phyloP scores from a whole-genome alignment of 2,888 invertebrate species.

The Argynnis bischoffii region DNA sequence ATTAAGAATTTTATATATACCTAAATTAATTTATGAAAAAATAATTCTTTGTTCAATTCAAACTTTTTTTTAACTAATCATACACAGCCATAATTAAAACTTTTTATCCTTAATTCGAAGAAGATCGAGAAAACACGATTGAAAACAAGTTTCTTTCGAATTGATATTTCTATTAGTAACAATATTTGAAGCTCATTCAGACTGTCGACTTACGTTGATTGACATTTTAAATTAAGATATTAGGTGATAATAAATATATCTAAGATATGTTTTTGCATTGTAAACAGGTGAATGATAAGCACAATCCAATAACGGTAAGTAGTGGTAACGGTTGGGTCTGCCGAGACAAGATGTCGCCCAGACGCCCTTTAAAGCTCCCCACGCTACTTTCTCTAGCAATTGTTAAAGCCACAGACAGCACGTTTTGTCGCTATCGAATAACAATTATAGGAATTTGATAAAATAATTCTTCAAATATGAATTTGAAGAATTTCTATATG shows the following conservation, averaged over 20 bases:
- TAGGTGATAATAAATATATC: slow-evolving; percentile 3
- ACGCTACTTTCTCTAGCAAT: slow-evolving; percentile 32
- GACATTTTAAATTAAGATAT: slow-evolving; percentile 10
- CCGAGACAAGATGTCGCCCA: slow-evolving; percentile 70
- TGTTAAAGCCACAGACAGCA: slow-evolving; percentile 18
- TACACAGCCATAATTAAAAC: no score
- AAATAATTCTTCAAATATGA: neutral
- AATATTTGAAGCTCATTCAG: neutral
- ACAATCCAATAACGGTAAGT: slow-evolving; percentile 43
- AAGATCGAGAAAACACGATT: no score
- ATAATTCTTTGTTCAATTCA: no score
- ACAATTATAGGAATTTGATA: slow-evolving; percentile 19
- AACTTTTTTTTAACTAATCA: no score
- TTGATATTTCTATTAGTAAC: neutral
- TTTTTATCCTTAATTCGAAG: no score
- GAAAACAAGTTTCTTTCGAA: no score
- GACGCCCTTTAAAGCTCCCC: slow-evolving; percentile 41
- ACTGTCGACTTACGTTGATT: neutral
- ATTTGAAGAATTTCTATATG: no score
- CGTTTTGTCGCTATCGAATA: slow-evolving; percentile 18
- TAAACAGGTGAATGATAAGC: slow-evolving; percentile 43
- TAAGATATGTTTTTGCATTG: slow-evolving; percentile 20
- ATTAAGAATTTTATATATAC: no score
- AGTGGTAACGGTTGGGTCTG: slow-evolving; percentile 43
- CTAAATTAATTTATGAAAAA: no score